Conservation (phyloP, 2,113 vertebrate genomes). For the Cottus gobio region DNA sequence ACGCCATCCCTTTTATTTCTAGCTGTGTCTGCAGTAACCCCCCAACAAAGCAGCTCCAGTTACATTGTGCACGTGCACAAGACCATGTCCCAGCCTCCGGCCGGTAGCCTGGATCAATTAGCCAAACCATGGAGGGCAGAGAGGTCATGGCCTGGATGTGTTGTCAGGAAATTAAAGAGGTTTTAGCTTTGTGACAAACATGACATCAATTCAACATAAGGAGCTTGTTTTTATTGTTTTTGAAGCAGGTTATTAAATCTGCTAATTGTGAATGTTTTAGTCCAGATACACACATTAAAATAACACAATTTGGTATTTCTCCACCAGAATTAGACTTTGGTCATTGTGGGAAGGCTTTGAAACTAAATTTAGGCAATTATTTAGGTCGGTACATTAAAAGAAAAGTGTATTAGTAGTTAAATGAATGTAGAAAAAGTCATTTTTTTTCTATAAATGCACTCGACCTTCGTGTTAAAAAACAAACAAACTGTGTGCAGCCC, state of each 20-base stretch:
- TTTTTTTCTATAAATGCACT: no score
- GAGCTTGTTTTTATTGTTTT: not conserved
- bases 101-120: not conserved
- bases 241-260: not conserved
- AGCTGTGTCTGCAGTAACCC: not conserved
- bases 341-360: not conserved
- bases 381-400: not conserved
- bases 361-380: not conserved
- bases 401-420: not conserved
- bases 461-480: no score
- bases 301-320: not conserved
- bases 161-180: not conserved
- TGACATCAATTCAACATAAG: not conserved
- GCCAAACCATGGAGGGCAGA: not conserved
- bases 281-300: not conserved
- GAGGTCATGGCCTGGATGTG: not conserved
- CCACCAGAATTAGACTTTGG: not conserved
- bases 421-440: not conserved
- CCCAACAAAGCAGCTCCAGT: not conserved
- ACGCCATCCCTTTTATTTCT: not conserved
- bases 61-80: not conserved
- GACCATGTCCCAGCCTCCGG: not conserved
- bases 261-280: not conserved
- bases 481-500: not conserved
- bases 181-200: no score